Percentiles rank a stretch among this genome's conserved stretches.
phyloP scores from a whole-genome alignment of 1,140 invertebrate genomes.

The Drosophila baimaii region DNA sequence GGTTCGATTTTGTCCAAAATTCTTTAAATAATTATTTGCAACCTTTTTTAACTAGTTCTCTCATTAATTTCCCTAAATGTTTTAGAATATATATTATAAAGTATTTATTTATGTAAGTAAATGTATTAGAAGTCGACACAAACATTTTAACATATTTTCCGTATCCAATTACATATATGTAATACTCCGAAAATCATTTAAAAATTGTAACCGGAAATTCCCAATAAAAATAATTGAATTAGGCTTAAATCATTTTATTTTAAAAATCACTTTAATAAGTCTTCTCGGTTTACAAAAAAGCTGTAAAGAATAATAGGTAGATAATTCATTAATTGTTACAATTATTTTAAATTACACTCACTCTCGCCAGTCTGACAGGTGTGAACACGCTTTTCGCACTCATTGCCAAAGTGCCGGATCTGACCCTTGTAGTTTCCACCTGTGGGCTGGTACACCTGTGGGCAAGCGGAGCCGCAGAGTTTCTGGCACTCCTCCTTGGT shows the following conservation, averaged over 20 bases:
- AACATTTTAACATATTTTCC: too few relatives aligned
- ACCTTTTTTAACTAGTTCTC: neutral
- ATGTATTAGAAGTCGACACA: too few relatives aligned
- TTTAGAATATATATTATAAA: neutral
- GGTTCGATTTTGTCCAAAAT: neutral
- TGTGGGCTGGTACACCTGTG: constrained; percentile 27
- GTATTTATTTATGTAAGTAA: neutral
- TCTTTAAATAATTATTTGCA: neutral
- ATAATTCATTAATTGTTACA: neutral
- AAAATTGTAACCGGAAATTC: too few relatives aligned
- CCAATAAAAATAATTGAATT: neutral
- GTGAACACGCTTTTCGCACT: constrained; percentile 32
- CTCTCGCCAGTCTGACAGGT: constrained; percentile 41
- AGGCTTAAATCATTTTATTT: neutral
- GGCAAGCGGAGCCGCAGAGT: constrained; percentile 19
- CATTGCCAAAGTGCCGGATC: constrained; percentile 37
- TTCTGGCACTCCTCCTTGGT: constrained; percentile 63
- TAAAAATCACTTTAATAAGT: neutral
- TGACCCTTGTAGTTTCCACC: constrained; percentile 33
- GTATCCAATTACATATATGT: too few relatives aligned
- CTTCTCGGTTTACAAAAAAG: constrained; percentile 19
- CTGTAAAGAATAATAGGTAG: constrained; percentile 7
- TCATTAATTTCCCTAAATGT: neutral
- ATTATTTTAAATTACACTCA: constrained; percentile 10
- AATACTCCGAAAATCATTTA: too few relatives aligned